Percentiles rank a stretch among this genome's conserved stretches.
Evolutionary conservation across 1,140 invertebrate genomes (phyloP).

Genomic region (Elysia chlorotica): DNA sequence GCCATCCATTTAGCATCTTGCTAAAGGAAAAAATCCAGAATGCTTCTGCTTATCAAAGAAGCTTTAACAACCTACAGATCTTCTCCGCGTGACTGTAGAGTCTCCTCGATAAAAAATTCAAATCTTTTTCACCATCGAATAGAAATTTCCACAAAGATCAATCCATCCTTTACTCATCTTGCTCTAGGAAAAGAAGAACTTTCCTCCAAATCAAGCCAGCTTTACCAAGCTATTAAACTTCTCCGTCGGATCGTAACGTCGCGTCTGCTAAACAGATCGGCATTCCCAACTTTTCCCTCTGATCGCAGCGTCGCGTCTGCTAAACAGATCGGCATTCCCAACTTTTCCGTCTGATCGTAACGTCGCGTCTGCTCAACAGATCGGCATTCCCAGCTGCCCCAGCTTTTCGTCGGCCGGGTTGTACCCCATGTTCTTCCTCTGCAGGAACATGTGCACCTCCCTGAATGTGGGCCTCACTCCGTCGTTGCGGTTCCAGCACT

Average conservation of each 20-base stretch:
- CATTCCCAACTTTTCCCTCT: not conserved
- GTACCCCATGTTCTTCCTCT: slow-evolving; percentile 83
- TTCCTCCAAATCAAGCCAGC: not conserved
- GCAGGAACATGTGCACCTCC: slow-evolving; percentile 89
- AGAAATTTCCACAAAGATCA: not conserved
- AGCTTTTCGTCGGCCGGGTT: slow-evolving; percentile 59
- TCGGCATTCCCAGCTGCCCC: slow-evolving; percentile 52
- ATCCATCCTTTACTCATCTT: not conserved
- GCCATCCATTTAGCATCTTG: too few species aligned
- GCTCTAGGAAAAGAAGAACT: not conserved
- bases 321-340: too few species aligned
- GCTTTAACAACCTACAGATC: too few species aligned
- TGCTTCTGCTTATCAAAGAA: too few species aligned
- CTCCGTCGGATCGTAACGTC: not conserved
- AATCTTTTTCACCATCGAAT: too few species aligned
- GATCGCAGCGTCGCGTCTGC: not conserved
- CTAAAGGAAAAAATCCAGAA: too few species aligned
- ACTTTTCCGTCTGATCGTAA: slow-evolving; percentile 55
- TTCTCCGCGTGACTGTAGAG: too few species aligned
- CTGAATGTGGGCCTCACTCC: slow-evolving; percentile 79
- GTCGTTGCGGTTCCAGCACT: slow-evolving; percentile 89
- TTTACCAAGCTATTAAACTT: not conserved
- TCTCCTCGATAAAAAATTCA: too few species aligned
- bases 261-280: too few species aligned
- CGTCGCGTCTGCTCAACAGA: slow-evolving; percentile 43